Percentiles rank a stretch among this genome's conserved stretches.
Evolutionary conservation across 2,797 vertebrate genomes (phyloP).

Genomic region (Dendrocincla tyrannina): DNA sequence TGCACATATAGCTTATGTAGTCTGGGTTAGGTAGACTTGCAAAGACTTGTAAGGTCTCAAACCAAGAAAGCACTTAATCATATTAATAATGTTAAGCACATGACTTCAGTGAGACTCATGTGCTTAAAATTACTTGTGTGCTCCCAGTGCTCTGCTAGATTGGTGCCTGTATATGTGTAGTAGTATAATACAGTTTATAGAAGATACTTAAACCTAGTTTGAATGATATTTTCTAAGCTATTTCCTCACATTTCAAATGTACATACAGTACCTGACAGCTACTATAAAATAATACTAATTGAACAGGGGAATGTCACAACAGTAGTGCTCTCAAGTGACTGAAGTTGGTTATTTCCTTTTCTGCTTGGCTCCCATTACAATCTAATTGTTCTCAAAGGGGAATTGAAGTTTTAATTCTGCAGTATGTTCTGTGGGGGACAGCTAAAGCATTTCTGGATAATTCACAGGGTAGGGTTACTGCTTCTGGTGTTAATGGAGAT

Average conservation of each 20-base stretch:
- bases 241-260: constrained; percentile 42
- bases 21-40: constrained; percentile 61
- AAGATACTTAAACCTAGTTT: constrained; percentile 30
- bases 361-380: background rate
- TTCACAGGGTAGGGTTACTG: background rate
- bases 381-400: background rate
- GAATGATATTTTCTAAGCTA: constrained; percentile 20
- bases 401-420: background rate
- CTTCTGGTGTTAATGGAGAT: background rate
- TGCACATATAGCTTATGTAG: background rate
- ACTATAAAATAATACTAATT: background rate
- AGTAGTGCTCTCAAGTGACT: background rate
- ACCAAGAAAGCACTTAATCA: constrained; percentile 4
- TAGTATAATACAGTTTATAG: constrained; percentile 12
- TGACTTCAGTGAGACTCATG: background rate
- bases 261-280: constrained; percentile 17
- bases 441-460: background rate
- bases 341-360: background rate
- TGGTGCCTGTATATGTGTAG: background rate
- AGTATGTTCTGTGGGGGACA: background rate
- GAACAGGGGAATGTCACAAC: background rate
- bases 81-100: constrained; percentile 16
- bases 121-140: constrained; percentile 36
- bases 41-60: constrained; percentile 51
- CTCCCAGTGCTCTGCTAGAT: constrained; percentile 34